A percentile compares a stretch with the other conserved stretches of the same genome.
Conservation (phyloP, 2,888 invertebrate species). For the Trichopoda pennipes region DNA sequence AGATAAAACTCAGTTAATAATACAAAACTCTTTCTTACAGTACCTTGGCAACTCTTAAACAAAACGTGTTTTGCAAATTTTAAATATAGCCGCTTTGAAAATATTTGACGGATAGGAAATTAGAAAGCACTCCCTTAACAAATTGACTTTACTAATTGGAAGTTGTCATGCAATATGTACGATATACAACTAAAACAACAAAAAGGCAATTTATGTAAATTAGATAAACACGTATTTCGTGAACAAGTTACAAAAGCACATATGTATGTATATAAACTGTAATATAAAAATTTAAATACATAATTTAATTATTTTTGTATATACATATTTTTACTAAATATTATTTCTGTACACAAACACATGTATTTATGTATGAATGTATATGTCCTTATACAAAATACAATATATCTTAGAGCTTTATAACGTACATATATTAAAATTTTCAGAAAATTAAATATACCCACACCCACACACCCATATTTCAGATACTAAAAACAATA, state of each 20-base stretch:
- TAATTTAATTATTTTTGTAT: not conserved
- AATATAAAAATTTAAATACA: not conserved
- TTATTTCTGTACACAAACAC: no score
- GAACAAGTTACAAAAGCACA: not conserved
- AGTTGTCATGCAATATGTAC: conserved; percentile 55
- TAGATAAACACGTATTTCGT: conserved; percentile 6
- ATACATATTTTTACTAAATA: no score
- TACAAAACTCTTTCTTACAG: no score
- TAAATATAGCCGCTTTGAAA: conserved; percentile 2
- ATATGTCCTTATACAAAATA: no score
- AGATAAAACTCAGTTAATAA: no score
- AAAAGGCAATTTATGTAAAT: conserved; percentile 36
- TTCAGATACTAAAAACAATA: conserved; percentile 7
- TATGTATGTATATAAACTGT: not conserved
- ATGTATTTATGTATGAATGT: no score
- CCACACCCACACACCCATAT: conserved; percentile 48
- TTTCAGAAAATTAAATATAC: not conserved
- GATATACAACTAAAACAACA: not conserved
- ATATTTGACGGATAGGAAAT: conserved; percentile 24
- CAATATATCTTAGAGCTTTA: no score
- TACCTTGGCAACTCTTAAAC: no score
- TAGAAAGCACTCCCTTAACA: conserved; percentile 53
- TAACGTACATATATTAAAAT: no score
- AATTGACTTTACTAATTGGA: conserved; percentile 53
- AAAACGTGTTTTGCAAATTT: not conserved